phyloP scores from a whole-genome alignment of 30 jellyfish, hydroid and myxozoan genomes.

The Catostylus mosaicus region DNA sequence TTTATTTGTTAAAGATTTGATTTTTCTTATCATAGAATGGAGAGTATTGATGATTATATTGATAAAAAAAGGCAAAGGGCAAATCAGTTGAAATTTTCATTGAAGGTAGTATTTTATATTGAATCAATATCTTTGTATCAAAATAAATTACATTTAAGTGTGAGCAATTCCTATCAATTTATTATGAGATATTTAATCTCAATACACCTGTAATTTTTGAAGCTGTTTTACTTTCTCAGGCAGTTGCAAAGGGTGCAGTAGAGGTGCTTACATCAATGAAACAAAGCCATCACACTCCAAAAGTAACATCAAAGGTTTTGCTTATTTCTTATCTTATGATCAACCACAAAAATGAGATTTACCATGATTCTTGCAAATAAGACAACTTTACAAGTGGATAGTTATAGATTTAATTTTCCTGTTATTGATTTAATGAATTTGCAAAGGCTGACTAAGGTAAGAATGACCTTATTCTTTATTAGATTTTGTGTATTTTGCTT shows the following conservation, averaged over 20 bases:
- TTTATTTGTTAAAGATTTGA: not conserved
- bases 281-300: slow-evolving; percentile 78
- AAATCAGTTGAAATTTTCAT: slow-evolving; percentile 18
- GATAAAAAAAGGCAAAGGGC: slow-evolving; percentile 69
- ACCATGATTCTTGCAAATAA: too few relatives aligned
- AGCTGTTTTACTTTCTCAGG: slow-evolving; percentile 7
- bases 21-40: slow-evolving; percentile 59
- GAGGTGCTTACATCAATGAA: slow-evolving; percentile 55
- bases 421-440: too few relatives aligned
- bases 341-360: too few relatives aligned
- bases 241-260: slow-evolving; percentile 45
- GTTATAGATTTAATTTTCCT: too few relatives aligned
- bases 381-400: too few relatives aligned
- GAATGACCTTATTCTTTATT: too few relatives aligned
- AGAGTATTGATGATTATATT: slow-evolving; percentile 82
- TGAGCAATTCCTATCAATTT: not conserved
- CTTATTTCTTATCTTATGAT: not conserved
- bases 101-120: slow-evolving; percentile 25
- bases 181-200: too few relatives aligned
- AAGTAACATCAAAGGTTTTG: slow-evolving; percentile 4
- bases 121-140: not conserved
- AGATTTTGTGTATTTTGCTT: too few relatives aligned
- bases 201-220: not conserved
- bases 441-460: too few relatives aligned
- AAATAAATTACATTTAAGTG: too few relatives aligned